A percentile compares a stretch with the other conserved stretches of the same genome.
These are phyloP conservation scores for Hydropotes inermis DNA, from an alignment of 2,113 vertebrate genomes.

Conservation along the genomic window DNA sequence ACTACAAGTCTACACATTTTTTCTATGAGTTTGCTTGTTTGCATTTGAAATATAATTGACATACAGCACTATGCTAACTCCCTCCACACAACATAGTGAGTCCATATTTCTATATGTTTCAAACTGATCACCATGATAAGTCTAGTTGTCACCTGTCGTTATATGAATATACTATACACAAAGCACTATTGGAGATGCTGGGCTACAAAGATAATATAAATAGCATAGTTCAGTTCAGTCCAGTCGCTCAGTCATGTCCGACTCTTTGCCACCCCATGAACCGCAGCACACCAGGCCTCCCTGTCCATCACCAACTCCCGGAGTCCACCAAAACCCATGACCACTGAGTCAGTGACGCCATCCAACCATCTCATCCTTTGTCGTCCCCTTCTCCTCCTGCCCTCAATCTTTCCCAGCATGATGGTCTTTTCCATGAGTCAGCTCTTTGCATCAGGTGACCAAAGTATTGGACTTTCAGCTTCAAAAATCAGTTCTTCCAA, in stretches of 20 bases:
- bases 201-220: background rate
- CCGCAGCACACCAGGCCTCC: background rate
- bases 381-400: background rate
- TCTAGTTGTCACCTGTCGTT: background rate
- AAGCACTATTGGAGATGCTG: background rate
- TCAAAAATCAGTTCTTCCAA: background rate
- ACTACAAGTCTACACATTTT: background rate
- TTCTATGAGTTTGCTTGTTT: background rate
- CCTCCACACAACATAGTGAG: background rate
- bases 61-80: background rate
- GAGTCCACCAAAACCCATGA: background rate
- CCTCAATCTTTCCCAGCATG: background rate
- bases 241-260: rapidly evolving
- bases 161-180: background rate
- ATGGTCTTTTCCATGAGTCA: background rate
- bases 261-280: background rate
- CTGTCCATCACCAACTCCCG: background rate
- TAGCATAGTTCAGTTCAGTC: background rate
- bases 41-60: background rate
- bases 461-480: background rate
- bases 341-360: background rate
- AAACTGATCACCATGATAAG: background rate
- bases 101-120: background rate
- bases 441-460: rapidly evolving
- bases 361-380: background rate